phyloP scores from a whole-genome alignment of 2,797 vertebrate genomes.

The Oreochromis mossambicus region DNA sequence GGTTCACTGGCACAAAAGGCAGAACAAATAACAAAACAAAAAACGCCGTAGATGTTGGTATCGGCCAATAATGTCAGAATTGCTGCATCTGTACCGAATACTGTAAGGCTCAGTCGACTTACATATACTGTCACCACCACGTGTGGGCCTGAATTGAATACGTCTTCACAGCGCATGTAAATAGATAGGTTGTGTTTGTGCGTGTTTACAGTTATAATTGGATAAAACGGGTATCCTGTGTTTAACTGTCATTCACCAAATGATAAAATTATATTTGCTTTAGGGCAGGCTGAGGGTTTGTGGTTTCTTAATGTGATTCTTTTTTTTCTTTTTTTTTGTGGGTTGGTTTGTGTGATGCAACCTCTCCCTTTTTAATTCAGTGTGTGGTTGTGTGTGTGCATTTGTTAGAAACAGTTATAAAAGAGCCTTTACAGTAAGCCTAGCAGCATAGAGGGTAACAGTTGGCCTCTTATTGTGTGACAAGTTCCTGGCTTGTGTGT shows the following conservation, averaged over 20 bases:
- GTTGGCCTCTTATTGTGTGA: constrained; percentile 26
- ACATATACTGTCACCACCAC: background rate
- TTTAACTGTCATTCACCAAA: constrained; percentile 13
- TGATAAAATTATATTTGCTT: constrained; percentile 24
- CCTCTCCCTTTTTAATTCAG: background rate
- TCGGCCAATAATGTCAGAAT: background rate
- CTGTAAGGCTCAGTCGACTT: background rate
- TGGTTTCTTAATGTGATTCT: background rate
- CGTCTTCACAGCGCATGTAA: background rate
- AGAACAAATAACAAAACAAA: background rate
- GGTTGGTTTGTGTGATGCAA: constrained; percentile 1
- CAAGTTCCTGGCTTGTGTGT: constrained; percentile 1
- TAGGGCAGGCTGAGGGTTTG: background rate
- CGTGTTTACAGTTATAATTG: background rate
- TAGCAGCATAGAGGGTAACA: background rate
- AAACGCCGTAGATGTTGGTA: background rate
- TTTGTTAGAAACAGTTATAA: constrained; percentile 1
- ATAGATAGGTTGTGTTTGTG: background rate
- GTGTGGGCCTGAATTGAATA: background rate
- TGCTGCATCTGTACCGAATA: background rate
- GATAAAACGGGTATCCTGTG: background rate
- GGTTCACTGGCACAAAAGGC: background rate
- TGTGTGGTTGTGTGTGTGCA: background rate
- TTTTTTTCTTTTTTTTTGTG: constrained; percentile 11
- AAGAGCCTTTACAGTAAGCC: background rate